Conservation (phyloP, 2,797 vertebrate genomes). For the Chaetodon trifasciatus region DNA sequence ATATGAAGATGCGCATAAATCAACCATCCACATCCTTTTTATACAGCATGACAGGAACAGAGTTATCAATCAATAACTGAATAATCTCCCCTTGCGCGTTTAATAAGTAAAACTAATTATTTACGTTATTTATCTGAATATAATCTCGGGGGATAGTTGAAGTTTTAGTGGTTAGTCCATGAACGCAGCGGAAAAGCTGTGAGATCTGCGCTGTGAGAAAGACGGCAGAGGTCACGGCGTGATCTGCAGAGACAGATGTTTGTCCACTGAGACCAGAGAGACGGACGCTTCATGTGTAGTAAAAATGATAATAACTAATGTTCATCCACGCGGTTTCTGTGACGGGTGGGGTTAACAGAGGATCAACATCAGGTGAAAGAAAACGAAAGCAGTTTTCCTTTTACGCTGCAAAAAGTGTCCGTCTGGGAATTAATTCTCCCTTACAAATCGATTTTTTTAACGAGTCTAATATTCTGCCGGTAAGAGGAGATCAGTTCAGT, state of each 20-base stretch:
- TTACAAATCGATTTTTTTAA: not conserved
- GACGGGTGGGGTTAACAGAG: not conserved
- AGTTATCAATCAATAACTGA: not conserved
- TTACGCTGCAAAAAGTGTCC: not conserved
- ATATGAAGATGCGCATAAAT: not conserved
- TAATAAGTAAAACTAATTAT: not conserved
- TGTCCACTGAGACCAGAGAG: not conserved
- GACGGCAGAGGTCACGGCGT: slow-evolving; percentile 49
- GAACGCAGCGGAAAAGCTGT: not conserved
- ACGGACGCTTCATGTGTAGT: not conserved
- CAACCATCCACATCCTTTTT: not conserved
- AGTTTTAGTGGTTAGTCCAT: not conserved
- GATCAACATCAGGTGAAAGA: not conserved
- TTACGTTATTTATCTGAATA: not conserved
- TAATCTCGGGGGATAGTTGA: not conserved
- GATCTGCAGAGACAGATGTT: slow-evolving; percentile 42
- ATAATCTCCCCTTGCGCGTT: not conserved
- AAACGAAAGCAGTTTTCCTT: not conserved
- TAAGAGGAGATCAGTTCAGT: rapidly evolving
- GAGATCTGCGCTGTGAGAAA: not conserved
- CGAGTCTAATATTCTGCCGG: not conserved
- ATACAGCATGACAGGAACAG: not conserved
- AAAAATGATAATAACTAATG: not conserved
- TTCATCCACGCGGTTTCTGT: not conserved
- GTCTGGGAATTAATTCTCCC: not conserved